Percentiles rank a stretch among this genome's conserved stretches.
Evolutionary conservation across 2,888 invertebrate species (phyloP).

Genomic region (Cheilosia impressa): DNA sequence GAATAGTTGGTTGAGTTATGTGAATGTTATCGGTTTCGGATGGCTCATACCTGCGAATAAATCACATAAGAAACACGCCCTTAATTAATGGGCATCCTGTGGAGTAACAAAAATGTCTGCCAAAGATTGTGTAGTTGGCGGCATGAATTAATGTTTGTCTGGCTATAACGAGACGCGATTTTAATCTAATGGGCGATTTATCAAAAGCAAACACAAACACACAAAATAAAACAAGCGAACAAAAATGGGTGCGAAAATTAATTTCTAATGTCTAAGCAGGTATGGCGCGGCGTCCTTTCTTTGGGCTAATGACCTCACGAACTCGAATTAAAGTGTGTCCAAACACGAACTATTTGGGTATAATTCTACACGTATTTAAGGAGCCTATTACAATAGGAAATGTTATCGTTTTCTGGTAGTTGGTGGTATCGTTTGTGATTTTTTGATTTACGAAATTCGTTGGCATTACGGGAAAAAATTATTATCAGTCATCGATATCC

Average conservation of each 20-base stretch:
- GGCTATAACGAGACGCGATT: constrained; percentile 16
- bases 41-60: constrained; percentile 36
- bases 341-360: not conserved
- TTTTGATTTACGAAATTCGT: too few species aligned
- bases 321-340: not conserved
- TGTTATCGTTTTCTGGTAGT: not conserved
- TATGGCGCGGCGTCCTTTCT: not conserved
- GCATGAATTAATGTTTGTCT: constrained; percentile 36
- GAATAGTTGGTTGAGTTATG: constrained; percentile 47
- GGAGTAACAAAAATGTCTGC: constrained; percentile 5
- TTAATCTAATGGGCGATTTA: constrained; percentile 27
- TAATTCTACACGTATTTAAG: not conserved
- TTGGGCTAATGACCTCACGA: not conserved
- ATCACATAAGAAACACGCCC: constrained; percentile 37
- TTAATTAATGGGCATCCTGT: constrained; percentile 37
- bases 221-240: too few species aligned
- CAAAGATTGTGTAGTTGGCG: constrained; percentile 7
- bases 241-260: constrained; percentile 13
- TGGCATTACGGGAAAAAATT: too few species aligned
- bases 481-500: too few species aligned
- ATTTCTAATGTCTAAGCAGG: not conserved
- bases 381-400: not conserved
- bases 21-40: constrained; percentile 37
- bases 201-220: not conserved
- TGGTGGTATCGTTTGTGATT: not conserved